Conservation (phyloP, 2,797 vertebrate genomes). For the Nyctalus aviator region DNA sequence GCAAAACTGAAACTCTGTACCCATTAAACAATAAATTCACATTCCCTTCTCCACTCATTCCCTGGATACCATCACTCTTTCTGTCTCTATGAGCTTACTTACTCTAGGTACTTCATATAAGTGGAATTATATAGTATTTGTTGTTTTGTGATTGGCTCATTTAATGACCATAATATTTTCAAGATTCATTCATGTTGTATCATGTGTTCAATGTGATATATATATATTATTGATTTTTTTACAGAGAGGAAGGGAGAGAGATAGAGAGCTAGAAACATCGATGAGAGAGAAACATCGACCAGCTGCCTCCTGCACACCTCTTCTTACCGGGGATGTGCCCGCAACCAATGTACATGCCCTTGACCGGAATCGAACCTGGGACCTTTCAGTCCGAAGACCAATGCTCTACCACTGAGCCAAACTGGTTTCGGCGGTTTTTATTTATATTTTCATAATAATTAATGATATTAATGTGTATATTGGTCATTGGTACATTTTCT, state of each 20-base stretch:
- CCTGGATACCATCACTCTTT: neutral
- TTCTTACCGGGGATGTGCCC: too few relatives aligned
- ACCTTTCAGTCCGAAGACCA: too few relatives aligned
- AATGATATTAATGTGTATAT: neutral
- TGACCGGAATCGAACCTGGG: too few relatives aligned
- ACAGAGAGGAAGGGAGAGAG: too few relatives aligned
- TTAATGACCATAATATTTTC: neutral
- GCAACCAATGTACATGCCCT: too few relatives aligned
- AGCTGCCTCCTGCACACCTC: too few relatives aligned
- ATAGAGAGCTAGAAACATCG: too few relatives aligned
- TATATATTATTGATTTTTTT: too few relatives aligned
- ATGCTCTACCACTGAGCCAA: too few relatives aligned
- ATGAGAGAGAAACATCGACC: too few relatives aligned
- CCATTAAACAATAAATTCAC: neutral
- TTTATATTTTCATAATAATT: constrained; percentile 10
- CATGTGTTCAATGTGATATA: too few relatives aligned
- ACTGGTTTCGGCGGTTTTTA: neutral
- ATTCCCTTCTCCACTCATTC: neutral
- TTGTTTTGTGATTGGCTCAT: neutral
- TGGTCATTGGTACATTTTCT: neutral
- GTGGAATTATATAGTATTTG: neutral
- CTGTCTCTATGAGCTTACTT: neutral
- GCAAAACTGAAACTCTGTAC: neutral
- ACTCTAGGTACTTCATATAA: neutral
- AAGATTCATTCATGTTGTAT: neutral